A percentile compares a stretch with the other conserved stretches of the same genome.
phyloP scores from a whole-genome alignment of 1,140 invertebrate genomes.

The Danaus melanippus region DNA sequence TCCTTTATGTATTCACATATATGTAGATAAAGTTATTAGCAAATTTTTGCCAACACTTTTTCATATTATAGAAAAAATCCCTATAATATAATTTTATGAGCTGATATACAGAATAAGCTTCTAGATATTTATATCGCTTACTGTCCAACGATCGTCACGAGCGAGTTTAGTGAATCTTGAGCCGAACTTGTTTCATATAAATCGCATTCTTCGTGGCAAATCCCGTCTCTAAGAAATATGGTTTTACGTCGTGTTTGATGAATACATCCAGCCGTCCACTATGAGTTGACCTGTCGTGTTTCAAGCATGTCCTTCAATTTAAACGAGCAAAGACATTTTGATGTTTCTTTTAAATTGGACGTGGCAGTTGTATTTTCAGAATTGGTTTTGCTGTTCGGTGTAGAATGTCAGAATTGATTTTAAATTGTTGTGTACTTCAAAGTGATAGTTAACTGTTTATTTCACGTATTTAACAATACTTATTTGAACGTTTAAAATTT shows the following conservation, averaged over 20 bases:
- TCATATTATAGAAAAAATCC: no score
- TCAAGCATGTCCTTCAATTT: conserved; percentile 13
- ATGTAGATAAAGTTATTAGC: no score
- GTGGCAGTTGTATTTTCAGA: not conserved
- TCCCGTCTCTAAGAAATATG: conserved; percentile 46
- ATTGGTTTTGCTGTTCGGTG: no score
- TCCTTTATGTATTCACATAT: no score
- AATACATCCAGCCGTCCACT: conserved; percentile 36
- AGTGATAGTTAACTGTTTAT: no score
- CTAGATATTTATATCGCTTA: conserved; percentile 39
- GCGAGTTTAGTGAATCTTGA: conserved; percentile 45
- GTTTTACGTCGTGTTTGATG: conserved; percentile 49
- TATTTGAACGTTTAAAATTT: no score
- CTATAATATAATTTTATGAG: no score
- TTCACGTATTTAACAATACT: no score
- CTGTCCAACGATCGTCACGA: conserved; percentile 39
- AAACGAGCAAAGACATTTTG: conserved; percentile 1
- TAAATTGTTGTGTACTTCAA: no score
- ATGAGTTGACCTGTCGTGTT: conserved; percentile 23
- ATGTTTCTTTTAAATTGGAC: conserved; percentile 16
- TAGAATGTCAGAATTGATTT: no score
- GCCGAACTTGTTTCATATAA: conserved; percentile 53
- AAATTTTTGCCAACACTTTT: no score
- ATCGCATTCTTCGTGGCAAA: conserved; percentile 49
- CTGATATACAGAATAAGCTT: conserved; percentile 8